Base-by-base conservation (phyloP, 2,113 vertebrate species). In the Leptosomus discolor region DNA sequence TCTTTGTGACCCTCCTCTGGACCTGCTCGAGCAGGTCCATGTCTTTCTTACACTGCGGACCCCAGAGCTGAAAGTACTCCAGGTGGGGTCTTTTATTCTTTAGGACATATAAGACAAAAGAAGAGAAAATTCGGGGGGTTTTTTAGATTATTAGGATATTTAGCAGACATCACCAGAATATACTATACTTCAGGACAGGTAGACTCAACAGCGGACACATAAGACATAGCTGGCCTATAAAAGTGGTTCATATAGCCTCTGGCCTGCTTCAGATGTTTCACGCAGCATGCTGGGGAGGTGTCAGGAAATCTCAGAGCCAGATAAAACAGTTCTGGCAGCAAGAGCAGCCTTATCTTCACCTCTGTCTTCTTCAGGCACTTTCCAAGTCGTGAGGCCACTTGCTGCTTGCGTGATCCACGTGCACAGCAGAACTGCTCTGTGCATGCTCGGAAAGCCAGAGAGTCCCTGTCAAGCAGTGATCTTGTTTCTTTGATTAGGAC, bases 401-500 rank as follows among this genome's bases (percentile, higher is more conserved):
- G 0, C 57, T 69, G 14, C 0, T 0, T 13, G 11, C 0, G 0
- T 51, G 39, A 13, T 54, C 69, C 46, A 19, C 1, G 4, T 36
- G 21, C 43, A 22, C 43, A 50, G 13, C 29, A 79, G 53, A 92
- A 13, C 16, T 46, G 3, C 7, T 71, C n/a, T 43, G 26, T 56
- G 23, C 2, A 1, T 10, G 5, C 43, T 63, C 29, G 39, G 69
- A 60, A 70, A 71, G 48, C 12, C 36, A 36, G 56, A 22, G 37
- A 3, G 15, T 61, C 14, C 32, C 26, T 21, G 34, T 21, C 39
- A 76, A 57, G 51, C 1, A 7, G 14, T n/a, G 29, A 9, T 79
- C 48, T 69, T 18, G 15, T 13, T 54, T 9, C 9, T 23, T 80
- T 5, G 1, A 0, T 32, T 34, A 43, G 39, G 19, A 1, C 17